Base-by-base conservation (phyloP, 2,888 invertebrate genomes). In the Agriotes lineatus region DNA sequence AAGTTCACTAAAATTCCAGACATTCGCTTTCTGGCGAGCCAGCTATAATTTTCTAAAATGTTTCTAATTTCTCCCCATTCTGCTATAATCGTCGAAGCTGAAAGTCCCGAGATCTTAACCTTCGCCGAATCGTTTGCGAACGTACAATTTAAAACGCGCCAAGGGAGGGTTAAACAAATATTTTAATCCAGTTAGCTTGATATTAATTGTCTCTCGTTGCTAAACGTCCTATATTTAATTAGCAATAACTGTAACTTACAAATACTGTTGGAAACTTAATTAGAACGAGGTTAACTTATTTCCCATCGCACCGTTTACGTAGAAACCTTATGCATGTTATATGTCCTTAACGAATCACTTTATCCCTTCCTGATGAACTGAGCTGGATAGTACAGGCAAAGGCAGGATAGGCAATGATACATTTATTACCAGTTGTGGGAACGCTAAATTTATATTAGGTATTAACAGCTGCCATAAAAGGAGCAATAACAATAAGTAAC, bases 171-270 rank as follows among this genome's bases (percentile, higher is more conserved):
- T 33, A 70, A 69, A 67, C 65, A 72, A 72, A 65, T 65, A 69
- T 69, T 65, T 69, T 64, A 69, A 72, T 67, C 66, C 63, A 67
- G 65, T 74, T 72, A 70, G 67, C 59, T 58, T 65, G 72, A 70
- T 73, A 74, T 72, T 73, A 75, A 73, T 73, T 72, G 71, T 65
- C 60, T 65, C 39, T 63, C 65, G 64, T 57, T 59, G 70, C 63
- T 67, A 69, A 54, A 72, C 68, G 56, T 61, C 67, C 60, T 72
- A 75, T 76, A 76, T 74, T 75, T 76, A 76, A 76, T 77, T 76
- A 76, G 75, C 76, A 76, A 75, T 74, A 74, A 74, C 76, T 74
- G 67, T 74, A 72, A 73, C 65, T 73, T 76, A 73, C 74, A 75
- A 75, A 73, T 61, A 61, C 45, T 56, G 52, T 39, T 56, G 19